Evolutionary conservation across 2,888 invertebrate genomes (phyloP).

Genomic region (Chirona hameri): DNA sequence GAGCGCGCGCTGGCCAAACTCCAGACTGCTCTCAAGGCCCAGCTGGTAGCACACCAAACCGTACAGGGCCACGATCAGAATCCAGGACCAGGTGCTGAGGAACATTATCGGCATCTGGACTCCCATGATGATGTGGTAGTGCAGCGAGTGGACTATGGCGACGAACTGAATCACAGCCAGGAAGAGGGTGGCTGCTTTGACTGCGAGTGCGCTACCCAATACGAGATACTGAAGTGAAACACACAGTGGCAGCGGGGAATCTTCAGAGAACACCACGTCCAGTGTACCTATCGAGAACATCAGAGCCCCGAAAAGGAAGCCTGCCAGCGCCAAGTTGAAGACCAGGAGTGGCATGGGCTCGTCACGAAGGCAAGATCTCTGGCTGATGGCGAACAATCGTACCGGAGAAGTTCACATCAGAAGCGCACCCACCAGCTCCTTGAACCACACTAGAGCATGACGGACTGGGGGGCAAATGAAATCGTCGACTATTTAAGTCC

Average conservation of each 20-base stretch:
- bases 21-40: neutral
- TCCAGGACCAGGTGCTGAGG: neutral
- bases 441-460: neutral
- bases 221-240: neutral
- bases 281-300: neutral
- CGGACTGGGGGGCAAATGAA: too few relatives aligned
- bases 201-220: neutral
- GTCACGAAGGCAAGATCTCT: neutral
- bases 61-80: neutral
- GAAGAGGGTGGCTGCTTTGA: neutral
- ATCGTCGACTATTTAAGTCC: too few relatives aligned
- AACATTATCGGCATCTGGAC: neutral
- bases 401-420: neutral
- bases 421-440: neutral
- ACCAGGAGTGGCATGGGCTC: neutral
- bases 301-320: neutral
- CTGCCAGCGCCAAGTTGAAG: neutral
- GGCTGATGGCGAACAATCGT: neutral
- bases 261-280: neutral
- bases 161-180: neutral
- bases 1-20: neutral
- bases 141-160: neutral
- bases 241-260: neutral
- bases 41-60: neutral
- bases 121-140: neutral